These are phyloP conservation scores for Pempheris klunzingeri DNA, from an alignment of 2,797 vertebrate species.

Conservation along the genomic window DNA sequence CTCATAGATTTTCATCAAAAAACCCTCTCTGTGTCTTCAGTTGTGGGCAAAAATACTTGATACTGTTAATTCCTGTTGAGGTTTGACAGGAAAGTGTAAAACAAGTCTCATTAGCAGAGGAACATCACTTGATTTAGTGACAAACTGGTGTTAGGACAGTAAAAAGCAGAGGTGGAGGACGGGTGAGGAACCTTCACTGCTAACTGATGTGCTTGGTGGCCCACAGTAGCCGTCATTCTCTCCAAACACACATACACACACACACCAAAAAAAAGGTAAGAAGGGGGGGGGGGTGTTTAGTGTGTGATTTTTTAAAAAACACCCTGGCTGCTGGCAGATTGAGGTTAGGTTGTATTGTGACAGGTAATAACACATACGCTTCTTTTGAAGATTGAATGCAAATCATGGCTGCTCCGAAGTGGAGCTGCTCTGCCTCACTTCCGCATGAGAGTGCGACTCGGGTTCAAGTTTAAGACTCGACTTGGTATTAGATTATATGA, in stretches of 20 bases:
- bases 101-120: constrained; percentile 19
- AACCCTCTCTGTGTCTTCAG: background rate
- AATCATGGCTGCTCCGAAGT: constrained; percentile 60
- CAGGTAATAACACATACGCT: constrained; percentile 65
- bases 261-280: constrained; percentile 7
- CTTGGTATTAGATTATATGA: constrained; percentile 58
- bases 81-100: constrained; percentile 40
- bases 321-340: constrained; percentile 62
- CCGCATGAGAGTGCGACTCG: constrained; percentile 34
- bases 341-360: constrained; percentile 65
- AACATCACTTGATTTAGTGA: constrained; percentile 33
- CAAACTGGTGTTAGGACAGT: constrained; percentile 20
- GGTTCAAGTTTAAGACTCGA: constrained; percentile 54
- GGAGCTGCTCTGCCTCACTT: constrained; percentile 35
- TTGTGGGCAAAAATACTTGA: constrained; percentile 13
- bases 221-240: background rate
- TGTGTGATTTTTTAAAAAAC: constrained; percentile 32
- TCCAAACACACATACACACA: constrained; percentile 11
- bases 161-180: background rate
- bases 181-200: constrained; percentile 19
- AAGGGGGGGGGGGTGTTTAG: constrained; percentile 16
- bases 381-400: constrained; percentile 74
- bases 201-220: constrained; percentile 27
- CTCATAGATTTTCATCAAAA: constrained; percentile 16
- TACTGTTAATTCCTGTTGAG: constrained; percentile 19